Evolutionary conservation across 37 sponge, comb jelly and placozoan genomes (phyloP), one percentile per base, ranked within the genome.

Genomic region (Agelas oroides): DNA sequence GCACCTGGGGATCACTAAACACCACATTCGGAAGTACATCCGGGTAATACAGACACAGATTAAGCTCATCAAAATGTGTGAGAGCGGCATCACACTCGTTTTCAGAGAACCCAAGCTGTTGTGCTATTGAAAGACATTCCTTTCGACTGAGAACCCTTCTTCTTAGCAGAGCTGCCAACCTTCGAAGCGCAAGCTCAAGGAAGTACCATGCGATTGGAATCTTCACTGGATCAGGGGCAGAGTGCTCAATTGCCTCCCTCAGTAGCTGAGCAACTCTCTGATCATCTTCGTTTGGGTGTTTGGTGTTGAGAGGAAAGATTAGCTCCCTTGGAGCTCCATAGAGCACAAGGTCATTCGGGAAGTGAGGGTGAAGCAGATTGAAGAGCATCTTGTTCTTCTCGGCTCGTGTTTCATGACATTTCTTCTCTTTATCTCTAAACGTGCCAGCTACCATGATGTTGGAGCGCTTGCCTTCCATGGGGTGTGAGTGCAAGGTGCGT

Each of bases 71-170:
- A n/a, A n/a, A n/a, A n/a, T n/a, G n/a, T n/a, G n/a, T n/a, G n/a
- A n/a, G n/a, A n/a, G n/a, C n/a, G 33, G 64, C 77, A 59, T 15
- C 33, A n/a, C 59, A 59, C 39, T 0, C 5, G 1, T 54, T 36
- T 59, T 59, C 77, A 31, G 34, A 11, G 64, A 77, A 37, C 8
- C 20, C 35, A 12, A 77, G 62, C 8, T 12, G 1, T 3, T 77
- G 3, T 2, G 77, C 60, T 30, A 35, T 23, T 13, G 31, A 19
- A 30, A 60, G 58, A 33, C 77, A 77, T 23, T 77, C 77, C n/a
- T 33, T 41, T 23, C 33, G 21, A n/a, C 62, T 59, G 24, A 77
- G 64, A 1, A 77, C 24, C 2, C 55, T 36, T 33, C 70, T 18
- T 11, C 70, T 39, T 8, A 70, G 70, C 28, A 36, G 8, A 37